Percentiles rank a stretch among this genome's conserved stretches.
Evolutionary conservation across 2,797 vertebrate genomes (phyloP).

Genomic region (Pterois miles): DNA sequence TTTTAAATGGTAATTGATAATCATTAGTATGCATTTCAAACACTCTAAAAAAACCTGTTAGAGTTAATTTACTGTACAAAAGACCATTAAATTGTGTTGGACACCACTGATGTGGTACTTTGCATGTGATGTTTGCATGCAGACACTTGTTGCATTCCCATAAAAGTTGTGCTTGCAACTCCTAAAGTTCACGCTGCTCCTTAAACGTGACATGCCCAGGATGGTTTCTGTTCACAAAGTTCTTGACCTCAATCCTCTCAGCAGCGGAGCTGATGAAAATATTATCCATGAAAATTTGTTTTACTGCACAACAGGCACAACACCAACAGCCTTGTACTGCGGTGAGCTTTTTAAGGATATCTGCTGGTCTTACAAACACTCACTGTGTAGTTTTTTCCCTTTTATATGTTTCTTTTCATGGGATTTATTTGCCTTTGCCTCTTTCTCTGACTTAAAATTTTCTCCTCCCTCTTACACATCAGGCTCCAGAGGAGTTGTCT

Average conservation of each 20-base stretch:
- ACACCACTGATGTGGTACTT: neutral
- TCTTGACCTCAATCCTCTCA: neutral
- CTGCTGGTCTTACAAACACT: neutral
- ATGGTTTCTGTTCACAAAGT: neutral
- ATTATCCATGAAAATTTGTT: slow-evolving; percentile 8
- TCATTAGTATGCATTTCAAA: neutral
- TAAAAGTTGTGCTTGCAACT: neutral
- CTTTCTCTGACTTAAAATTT: neutral
- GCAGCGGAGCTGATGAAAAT: neutral
- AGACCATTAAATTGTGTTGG: neutral
- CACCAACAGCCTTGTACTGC: neutral
- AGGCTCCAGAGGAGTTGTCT: slow-evolving; percentile 85
- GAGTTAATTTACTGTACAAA: neutral
- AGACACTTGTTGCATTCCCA: neutral
- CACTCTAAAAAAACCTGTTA: neutral
- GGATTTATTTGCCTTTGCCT: neutral
- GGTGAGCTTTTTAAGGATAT: neutral
- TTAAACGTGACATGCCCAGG: neutral
- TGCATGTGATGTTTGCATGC: neutral
- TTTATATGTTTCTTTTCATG: neutral
- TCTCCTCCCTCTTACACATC: neutral
- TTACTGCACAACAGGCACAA: neutral
- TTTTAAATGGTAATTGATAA: neutral
- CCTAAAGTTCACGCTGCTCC: neutral
- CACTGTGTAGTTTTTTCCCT: neutral